Conservation (phyloP, 30 jellyfish, hydroid and myxozoan genomes). For the Phacellophora camtschatica region DNA sequence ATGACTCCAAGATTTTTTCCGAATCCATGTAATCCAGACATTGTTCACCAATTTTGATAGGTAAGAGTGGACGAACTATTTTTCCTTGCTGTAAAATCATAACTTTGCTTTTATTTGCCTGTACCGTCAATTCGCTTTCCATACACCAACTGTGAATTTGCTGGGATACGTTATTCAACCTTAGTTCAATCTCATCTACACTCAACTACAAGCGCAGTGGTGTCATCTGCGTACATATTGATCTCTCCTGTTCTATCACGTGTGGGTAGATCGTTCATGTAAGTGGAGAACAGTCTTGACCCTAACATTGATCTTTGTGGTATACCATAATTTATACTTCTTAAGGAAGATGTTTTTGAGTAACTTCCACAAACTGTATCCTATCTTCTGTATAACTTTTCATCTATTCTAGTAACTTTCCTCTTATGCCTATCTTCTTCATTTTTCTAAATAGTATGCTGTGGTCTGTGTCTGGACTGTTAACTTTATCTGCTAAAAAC, state of each 20-base stretch:
- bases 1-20: slow-evolving; percentile 51
- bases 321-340: slow-evolving; percentile 34
- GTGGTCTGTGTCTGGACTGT: no score
- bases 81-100: slow-evolving; percentile 18
- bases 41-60: slow-evolving; percentile 48
- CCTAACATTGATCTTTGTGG: slow-evolving; percentile 67
- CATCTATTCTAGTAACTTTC: slow-evolving; percentile 46
- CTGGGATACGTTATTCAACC: slow-evolving; percentile 12
- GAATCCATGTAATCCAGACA: slow-evolving; percentile 25
- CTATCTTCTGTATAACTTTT: slow-evolving; percentile 39
- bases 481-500: no score
- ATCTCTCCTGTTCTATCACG: slow-evolving; percentile 52
- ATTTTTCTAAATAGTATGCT: slow-evolving; percentile 23
- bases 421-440: slow-evolving; percentile 53
- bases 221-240: slow-evolving; percentile 67
- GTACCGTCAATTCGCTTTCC: slow-evolving; percentile 37
- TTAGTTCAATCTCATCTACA: slow-evolving; percentile 30
- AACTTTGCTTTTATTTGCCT: slow-evolving; percentile 43
- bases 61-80: slow-evolving; percentile 54
- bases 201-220: slow-evolving; percentile 57
- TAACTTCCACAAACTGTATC: slow-evolving; percentile 38
- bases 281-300: slow-evolving; percentile 32
- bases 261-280: slow-evolving; percentile 67
- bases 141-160: slow-evolving; percentile 52
- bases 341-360: slow-evolving; percentile 19